Evolutionary conservation across 2,888 invertebrate species (phyloP).

Genomic region (Diogma glabrata): DNA sequence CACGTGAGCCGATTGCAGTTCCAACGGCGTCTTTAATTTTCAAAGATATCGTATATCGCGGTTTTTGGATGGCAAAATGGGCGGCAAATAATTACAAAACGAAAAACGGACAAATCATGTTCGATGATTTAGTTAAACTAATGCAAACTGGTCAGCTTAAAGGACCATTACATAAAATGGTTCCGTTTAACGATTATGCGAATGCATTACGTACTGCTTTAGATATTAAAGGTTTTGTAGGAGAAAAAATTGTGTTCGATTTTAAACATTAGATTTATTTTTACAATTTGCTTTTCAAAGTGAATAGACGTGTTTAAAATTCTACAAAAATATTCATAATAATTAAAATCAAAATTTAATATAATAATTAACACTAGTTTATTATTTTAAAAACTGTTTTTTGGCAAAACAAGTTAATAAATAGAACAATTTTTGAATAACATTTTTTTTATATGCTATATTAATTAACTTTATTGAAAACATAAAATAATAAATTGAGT

Average conservation of each 20-base stretch:
- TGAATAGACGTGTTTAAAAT: too few relatives aligned
- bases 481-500: too few relatives aligned
- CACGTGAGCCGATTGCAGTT: conserved; percentile 70
- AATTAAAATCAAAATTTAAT: too few relatives aligned
- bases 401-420: too few relatives aligned
- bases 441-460: too few relatives aligned
- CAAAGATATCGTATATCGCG: conserved; percentile 62
- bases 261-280: conserved; percentile 33
- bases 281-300: too few relatives aligned
- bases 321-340: too few relatives aligned
- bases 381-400: too few relatives aligned
- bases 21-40: conserved; percentile 75
- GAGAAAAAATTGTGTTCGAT: conserved; percentile 67
- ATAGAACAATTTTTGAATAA: too few relatives aligned
- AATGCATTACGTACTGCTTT: conserved; percentile 62
- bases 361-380: too few relatives aligned
- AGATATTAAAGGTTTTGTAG: conserved; percentile 56
- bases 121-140: conserved; percentile 56
- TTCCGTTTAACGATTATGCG: conserved; percentile 60
- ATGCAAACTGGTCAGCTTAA: conserved; percentile 57
- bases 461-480: too few relatives aligned
- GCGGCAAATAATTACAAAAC: conserved; percentile 44
- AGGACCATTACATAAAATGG: conserved; percentile 58
- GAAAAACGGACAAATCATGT: conserved; percentile 58
- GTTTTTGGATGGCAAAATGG: conserved; percentile 91